These are phyloP conservation scores for Sclerurus mexicanus DNA, from an alignment of 2,113 vertebrate genomes.

Conservation along the genomic window DNA sequence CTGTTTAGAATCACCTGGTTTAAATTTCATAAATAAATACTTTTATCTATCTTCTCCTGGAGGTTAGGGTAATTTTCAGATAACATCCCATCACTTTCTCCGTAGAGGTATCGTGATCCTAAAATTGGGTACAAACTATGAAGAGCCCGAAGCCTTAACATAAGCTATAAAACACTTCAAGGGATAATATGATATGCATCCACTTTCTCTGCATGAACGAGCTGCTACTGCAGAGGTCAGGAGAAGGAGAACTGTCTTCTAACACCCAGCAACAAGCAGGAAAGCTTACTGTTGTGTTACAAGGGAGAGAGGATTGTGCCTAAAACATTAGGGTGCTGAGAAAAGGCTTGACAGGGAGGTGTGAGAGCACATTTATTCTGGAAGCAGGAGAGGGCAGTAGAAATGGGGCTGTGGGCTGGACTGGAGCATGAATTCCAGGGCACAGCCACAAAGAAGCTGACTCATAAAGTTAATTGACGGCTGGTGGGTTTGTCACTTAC, in stretches of 20 bases:
- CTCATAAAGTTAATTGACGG: slow-evolving; percentile 3
- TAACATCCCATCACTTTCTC: background rate
- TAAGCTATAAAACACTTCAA: slow-evolving; percentile 6
- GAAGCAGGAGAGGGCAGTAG: background rate
- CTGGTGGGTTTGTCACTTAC: background rate
- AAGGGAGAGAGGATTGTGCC: background rate
- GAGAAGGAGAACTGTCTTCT: slow-evolving; percentile 48
- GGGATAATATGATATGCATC: slow-evolving; percentile 38
- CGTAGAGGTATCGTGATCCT: background rate
- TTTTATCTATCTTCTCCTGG: background rate
- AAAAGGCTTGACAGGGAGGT: background rate
- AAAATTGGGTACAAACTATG: background rate
- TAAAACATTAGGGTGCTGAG: background rate
- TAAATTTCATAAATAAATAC: background rate
- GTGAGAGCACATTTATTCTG: background rate
- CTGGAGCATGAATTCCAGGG: background rate
- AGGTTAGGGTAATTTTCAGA: background rate
- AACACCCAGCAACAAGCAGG: background rate
- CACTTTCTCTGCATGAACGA: slow-evolving; percentile 53
- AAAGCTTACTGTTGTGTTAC: background rate
- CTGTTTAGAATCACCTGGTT: background rate
- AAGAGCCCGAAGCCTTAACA: background rate
- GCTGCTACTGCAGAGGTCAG: background rate
- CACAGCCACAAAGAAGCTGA: slow-evolving; percentile 1
- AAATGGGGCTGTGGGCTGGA: background rate